Percentiles rank a stretch among this genome's conserved stretches.
Evolutionary conservation across 2,888 invertebrate genomes (phyloP).

Genomic region (Cataglyphis albicans): DNA sequence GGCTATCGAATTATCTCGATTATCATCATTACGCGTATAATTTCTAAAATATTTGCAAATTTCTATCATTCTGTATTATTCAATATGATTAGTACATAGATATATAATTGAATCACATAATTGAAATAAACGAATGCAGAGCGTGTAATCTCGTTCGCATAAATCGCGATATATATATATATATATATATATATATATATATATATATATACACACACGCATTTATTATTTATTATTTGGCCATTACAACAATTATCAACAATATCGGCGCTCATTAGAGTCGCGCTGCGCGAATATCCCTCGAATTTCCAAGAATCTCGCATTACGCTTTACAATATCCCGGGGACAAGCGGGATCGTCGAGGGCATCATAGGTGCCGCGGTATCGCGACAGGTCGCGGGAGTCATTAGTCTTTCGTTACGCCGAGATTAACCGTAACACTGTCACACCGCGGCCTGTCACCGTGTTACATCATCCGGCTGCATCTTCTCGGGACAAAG

Average conservation of each 20-base stretch:
- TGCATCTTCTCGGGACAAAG: constrained; percentile 35
- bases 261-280: constrained; percentile 27
- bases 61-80: constrained; percentile 9
- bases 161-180: background rate
- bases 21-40: background rate
- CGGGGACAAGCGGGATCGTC: background rate
- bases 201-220: background rate
- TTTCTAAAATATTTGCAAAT: constrained; percentile 49
- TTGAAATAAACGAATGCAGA: background rate
- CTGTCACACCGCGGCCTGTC: constrained; percentile 11
- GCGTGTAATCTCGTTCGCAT: background rate
- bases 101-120: constrained; percentile 33
- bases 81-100: constrained; percentile 4
- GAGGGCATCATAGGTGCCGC: background rate
- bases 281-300: constrained; percentile 14
- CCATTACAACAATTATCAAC: constrained; percentile 30
- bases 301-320: constrained; percentile 35
- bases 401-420: constrained; percentile 51
- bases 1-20: background rate
- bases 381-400: constrained; percentile 1
- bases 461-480: constrained; percentile 30
- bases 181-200: too few species aligned
- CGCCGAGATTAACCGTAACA: constrained; percentile 40
- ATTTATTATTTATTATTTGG: constrained; percentile 42
- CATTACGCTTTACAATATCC: constrained; percentile 26